phyloP scores from a whole-genome alignment of 2,888 invertebrate species.

The Pollenia angustigena region DNA sequence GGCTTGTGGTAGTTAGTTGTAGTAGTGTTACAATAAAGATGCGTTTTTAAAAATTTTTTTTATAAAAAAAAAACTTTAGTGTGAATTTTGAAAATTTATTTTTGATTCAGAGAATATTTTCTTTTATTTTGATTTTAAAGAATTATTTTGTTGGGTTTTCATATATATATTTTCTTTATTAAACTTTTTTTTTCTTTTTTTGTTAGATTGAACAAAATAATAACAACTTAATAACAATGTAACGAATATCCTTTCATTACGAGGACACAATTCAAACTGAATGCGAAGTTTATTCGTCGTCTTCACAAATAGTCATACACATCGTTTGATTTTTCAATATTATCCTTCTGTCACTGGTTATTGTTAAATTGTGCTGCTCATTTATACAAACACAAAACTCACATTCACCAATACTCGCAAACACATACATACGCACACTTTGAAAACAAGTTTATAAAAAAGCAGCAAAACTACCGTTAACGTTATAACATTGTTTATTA shows the following conservation, averaged over 20 bases:
- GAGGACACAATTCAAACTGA: conserved; percentile 85
- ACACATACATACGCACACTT: neutral
- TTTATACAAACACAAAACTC: conserved; percentile 22
- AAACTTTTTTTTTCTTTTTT: conserved; percentile 71
- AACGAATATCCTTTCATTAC: conserved; percentile 85
- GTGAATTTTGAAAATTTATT: conserved; percentile 58
- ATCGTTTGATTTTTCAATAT: conserved; percentile 67
- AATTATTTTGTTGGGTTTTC: conserved; percentile 30
- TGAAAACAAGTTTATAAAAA: neutral
- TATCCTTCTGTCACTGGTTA: conserved; percentile 68
- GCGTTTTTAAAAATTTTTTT: conserved; percentile 26
- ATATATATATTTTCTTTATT: conserved; percentile 60
- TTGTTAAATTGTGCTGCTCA: conserved; percentile 68
- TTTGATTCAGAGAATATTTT: conserved; percentile 56
- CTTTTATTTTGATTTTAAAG: conserved; percentile 61
- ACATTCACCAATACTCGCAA: conserved; percentile 5
- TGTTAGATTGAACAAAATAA: conserved; percentile 82
- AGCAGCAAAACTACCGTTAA: conserved; percentile 22
- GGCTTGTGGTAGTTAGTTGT: conserved; percentile 56
- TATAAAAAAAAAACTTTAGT: conserved; percentile 7
- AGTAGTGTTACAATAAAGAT: conserved; percentile 41
- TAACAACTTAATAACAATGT: conserved; percentile 84
- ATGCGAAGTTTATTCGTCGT: conserved; percentile 82
- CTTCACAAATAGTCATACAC: conserved; percentile 83
- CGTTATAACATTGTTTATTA: conserved; percentile 52